Percentiles rank a stretch among this genome's conserved stretches.
phyloP scores from a whole-genome alignment of 2,888 invertebrate species.

The Branchipolynoe longqiensis region DNA sequence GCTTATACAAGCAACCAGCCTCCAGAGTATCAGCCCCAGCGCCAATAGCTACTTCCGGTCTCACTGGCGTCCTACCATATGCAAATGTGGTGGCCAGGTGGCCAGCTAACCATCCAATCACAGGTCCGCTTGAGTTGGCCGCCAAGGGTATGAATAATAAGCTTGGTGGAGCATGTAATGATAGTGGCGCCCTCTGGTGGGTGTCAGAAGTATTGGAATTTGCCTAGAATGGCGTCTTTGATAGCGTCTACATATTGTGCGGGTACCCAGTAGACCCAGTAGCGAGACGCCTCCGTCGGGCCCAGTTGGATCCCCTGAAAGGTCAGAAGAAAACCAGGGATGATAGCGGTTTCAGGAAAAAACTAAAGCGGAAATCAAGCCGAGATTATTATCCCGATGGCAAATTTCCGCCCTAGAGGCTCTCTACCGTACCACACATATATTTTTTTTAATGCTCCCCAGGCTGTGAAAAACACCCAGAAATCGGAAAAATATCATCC shows the following conservation, averaged over 20 bases:
- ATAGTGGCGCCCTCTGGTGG: background rate
- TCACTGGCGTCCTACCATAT: constrained; percentile 5
- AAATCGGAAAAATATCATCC: too few relatives aligned
- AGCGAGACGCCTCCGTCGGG: constrained; percentile 93
- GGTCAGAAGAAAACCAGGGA: too few relatives aligned
- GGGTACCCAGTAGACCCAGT: constrained; percentile 97
- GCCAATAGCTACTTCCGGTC: too few relatives aligned
- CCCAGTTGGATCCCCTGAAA: constrained; percentile 92
- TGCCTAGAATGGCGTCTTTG: constrained; percentile 93
- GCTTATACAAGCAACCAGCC: background rate
- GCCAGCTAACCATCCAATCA: constrained; percentile 58
- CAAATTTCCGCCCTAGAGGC: too few relatives aligned
- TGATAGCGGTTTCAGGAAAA: too few relatives aligned
- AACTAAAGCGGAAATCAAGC: too few relatives aligned
- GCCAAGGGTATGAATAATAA: constrained; percentile 7
- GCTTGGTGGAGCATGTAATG: background rate
- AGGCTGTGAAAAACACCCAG: too few relatives aligned
- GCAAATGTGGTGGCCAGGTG: constrained; percentile 20
- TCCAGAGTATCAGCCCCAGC: too few relatives aligned
- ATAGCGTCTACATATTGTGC: constrained; percentile 92
- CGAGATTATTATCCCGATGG: too few relatives aligned
- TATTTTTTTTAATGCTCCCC: too few relatives aligned
- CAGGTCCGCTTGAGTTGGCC: constrained; percentile 58
- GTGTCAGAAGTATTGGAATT: constrained; percentile 85
- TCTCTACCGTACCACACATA: too few relatives aligned